A percentile compares a stretch with the other conserved stretches of the same genome.
These are phyloP conservation scores for Argyresthia goedartella DNA, from an alignment of 2,888 invertebrate species.

Conservation along the genomic window DNA sequence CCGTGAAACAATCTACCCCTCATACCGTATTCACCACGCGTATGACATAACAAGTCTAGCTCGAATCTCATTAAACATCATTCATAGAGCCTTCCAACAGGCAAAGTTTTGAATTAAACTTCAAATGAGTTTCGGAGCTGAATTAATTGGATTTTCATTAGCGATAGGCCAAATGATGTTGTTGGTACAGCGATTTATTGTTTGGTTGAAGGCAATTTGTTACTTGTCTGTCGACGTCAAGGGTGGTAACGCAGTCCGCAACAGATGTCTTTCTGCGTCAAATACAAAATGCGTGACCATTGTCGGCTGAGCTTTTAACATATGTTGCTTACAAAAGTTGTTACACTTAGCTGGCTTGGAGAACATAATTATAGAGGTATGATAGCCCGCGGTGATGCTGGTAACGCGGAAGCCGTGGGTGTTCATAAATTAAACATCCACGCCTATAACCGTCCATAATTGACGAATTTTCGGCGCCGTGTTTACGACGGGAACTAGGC, in stretches of 20 bases:
- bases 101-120: constrained; percentile 68
- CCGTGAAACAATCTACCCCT: constrained; percentile 42
- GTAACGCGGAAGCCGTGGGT: not conserved
- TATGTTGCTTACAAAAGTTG: not conserved
- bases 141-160: constrained; percentile 70
- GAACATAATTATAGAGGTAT: no score
- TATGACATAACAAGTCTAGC: constrained; percentile 30
- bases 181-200: constrained; percentile 53
- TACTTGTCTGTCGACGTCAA: constrained; percentile 30
- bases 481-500: not conserved
- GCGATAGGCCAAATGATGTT: constrained; percentile 65
- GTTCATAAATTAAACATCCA: constrained; percentile 1
- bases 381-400: no score
- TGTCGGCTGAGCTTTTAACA: not conserved
- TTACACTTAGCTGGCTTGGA: not conserved
- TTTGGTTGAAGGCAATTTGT: constrained; percentile 51
- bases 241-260: constrained; percentile 27
- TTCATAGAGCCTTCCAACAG: constrained; percentile 41
- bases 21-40: constrained; percentile 56
- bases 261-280: constrained; percentile 16
- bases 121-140: constrained; percentile 63
- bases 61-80: no score
- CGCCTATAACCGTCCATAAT: not conserved
- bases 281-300: not conserved
- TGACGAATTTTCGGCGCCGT: not conserved